Evolutionary conservation across 2,888 invertebrate genomes (phyloP).

Genomic region (Euclidia mi): DNA sequence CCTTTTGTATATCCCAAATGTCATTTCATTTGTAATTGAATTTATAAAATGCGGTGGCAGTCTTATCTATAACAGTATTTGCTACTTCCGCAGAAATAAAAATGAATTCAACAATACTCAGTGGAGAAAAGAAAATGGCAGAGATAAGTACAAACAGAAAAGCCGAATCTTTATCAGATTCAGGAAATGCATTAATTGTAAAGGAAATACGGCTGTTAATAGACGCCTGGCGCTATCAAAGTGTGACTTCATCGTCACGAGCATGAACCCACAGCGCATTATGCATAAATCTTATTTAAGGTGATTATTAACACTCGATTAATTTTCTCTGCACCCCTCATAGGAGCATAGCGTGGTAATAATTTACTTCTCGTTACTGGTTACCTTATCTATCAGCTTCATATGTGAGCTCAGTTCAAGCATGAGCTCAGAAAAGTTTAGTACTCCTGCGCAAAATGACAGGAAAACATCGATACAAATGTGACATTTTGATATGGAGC

Average conservation of each 20-base stretch:
- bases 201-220: not conserved
- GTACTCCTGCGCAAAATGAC: slow-evolving; percentile 75
- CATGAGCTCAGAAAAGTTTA: slow-evolving; percentile 51
- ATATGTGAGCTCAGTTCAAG: not conserved
- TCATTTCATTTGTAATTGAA: slow-evolving; percentile 59
- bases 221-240: not conserved
- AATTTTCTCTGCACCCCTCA: slow-evolving; percentile 14
- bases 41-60: slow-evolving; percentile 50
- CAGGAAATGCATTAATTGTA: slow-evolving; percentile 3
- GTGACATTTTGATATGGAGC: slow-evolving; percentile 88
- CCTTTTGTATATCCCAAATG: slow-evolving; percentile 58
- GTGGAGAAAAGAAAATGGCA: slow-evolving; percentile 18
- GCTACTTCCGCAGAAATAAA: slow-evolving; percentile 37
- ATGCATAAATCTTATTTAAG: slow-evolving; percentile 13
- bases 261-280: slow-evolving; percentile 4
- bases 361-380: slow-evolving; percentile 30
- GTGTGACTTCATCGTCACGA: not conserved
- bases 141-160: slow-evolving; percentile 18
- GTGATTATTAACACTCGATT: slow-evolving; percentile 15
- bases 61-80: slow-evolving; percentile 47
- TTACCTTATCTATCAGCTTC: not conserved
- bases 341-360: slow-evolving; percentile 2
- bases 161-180: slow-evolving; percentile 10
- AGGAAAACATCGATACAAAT: slow-evolving; percentile 82
- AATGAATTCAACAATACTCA: slow-evolving; percentile 26